Base-by-base conservation (phyloP, 2,797 vertebrate genomes). In the Emydoidea blandingii region DNA sequence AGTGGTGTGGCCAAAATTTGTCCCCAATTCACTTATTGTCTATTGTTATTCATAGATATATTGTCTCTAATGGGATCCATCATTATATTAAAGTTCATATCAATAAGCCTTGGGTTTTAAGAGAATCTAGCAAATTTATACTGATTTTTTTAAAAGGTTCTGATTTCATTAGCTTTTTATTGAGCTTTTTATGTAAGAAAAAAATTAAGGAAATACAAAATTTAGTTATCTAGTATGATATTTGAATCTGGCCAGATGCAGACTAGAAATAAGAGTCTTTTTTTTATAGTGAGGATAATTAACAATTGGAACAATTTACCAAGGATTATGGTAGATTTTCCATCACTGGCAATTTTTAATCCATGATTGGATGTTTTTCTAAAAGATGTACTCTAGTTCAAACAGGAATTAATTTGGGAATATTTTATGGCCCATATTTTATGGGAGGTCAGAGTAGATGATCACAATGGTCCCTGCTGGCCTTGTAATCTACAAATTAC, bases 11-110 rank as follows among this genome's bases (percentile, higher is more conserved):
- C 16, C 65, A 23, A 8, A 8, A 57, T 6, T 21, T 78, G 25
- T 1, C 53, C 27, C 0, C 1, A 50, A 2, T 16, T 5, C 29
- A 62, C 1, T 21, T 31, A 7, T 14, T 29, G 44, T 15, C 29
- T 65, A 29, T 8, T 72, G 0, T 5, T 76, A 2, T 12, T 90
- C 34, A 79, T 31, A 79, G 84, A 4, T 2, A 53, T 12, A 23
- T n/a, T 12, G 0, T 27, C 4, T 80, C 72, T 47, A 47, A 44
- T 8, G 15, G 37, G 25, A 27, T 47, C 44, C 8, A 47, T 47
- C 44, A 29, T 44, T 44, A 14, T 44, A 47, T 47, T 47, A 76
- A 15, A 76, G 12, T 44, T 25, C 41, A 44, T 44, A 27, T 44
- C 23, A 74, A 44, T 25, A 44, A 74, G 11, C 6, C 37, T 25